Conservation (phyloP, 2,888 invertebrate genomes). For the Sinopyrophorus schimmeli region DNA sequence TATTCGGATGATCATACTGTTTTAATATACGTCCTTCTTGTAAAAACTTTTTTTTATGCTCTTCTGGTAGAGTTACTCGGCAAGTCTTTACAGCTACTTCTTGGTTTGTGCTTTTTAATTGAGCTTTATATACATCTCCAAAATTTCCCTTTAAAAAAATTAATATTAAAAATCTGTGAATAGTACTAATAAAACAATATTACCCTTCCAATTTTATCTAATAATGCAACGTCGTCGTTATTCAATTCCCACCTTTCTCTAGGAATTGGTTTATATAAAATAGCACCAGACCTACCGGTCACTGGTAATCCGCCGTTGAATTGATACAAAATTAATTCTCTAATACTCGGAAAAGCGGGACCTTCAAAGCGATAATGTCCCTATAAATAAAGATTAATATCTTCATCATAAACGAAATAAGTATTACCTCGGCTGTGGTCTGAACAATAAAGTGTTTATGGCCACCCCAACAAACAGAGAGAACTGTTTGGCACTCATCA, state of each 20-base stretch:
- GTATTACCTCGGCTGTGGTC: conserved; percentile 83
- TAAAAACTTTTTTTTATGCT: conserved; percentile 89
- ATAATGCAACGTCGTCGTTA: conserved; percentile 89
- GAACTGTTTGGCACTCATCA: conserved; percentile 88
- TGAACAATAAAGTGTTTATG: conserved; percentile 98
- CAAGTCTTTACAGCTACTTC: conserved; percentile 97
- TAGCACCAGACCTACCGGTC: conserved; percentile 89
- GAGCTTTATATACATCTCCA: conserved; percentile 94
- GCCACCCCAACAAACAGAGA: conserved; percentile 95
- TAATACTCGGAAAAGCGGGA: conserved; percentile 89
- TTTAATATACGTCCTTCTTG: conserved; percentile 95
- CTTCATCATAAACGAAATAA: background rate
- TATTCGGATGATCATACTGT: conserved; percentile 96
- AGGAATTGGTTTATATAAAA: conserved; percentile 82
- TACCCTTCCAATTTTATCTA: conserved; percentile 94
- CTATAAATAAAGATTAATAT: conserved; percentile 56
- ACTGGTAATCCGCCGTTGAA: conserved; percentile 84
- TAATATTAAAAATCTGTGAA: background rate
- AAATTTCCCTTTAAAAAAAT: conserved; percentile 81
- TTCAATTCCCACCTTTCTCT: conserved; percentile 94
- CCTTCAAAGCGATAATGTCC: conserved; percentile 94
- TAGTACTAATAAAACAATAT: too few relatives aligned
- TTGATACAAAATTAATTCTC: conserved; percentile 89
- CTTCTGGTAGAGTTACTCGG: conserved; percentile 89
- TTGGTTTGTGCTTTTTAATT: conserved; percentile 77